Evolutionary conservation across 2,888 invertebrate genomes (phyloP).

Genomic region (Halocaridina rubra): DNA sequence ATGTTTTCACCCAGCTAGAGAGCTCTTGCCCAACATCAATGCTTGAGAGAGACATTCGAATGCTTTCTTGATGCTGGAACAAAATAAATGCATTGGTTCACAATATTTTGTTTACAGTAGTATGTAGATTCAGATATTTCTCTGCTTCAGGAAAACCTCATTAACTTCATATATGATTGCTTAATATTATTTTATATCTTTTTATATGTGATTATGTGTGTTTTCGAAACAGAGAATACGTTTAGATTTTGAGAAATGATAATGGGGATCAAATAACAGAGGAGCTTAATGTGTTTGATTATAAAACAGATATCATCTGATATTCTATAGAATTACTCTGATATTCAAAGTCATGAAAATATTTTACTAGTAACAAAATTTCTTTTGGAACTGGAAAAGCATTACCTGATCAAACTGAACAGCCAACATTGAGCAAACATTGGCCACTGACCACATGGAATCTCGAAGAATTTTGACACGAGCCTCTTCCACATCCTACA

Average conservation of each 20-base stretch:
- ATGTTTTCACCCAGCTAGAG: constrained; percentile 10
- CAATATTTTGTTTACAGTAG: no score
- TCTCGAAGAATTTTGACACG: constrained; percentile 25
- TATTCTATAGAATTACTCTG: no score
- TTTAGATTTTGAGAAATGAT: neutral
- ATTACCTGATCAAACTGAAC: constrained; percentile 45
- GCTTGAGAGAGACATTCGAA: constrained; percentile 6
- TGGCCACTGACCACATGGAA: constrained; percentile 32
- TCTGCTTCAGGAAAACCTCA: no score
- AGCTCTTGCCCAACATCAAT: constrained; percentile 31
- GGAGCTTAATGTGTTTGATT: no score
- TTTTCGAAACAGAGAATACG: neutral
- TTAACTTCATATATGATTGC: neutral
- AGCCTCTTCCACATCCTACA: constrained; percentile 31
- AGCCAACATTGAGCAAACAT: constrained; percentile 35
- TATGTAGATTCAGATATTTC: no score
- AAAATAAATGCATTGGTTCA: neutral
- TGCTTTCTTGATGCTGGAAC: constrained; percentile 12
- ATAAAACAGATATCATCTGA: no score
- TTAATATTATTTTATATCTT: neutral
- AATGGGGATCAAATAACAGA: neutral
- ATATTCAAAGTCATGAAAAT: no score
- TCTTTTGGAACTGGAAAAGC: constrained; percentile 7
- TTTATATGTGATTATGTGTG: neutral
- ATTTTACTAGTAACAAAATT: no score